Base-by-base conservation (phyloP, 2,888 invertebrate genomes). In the Eucera pruinosa region DNA sequence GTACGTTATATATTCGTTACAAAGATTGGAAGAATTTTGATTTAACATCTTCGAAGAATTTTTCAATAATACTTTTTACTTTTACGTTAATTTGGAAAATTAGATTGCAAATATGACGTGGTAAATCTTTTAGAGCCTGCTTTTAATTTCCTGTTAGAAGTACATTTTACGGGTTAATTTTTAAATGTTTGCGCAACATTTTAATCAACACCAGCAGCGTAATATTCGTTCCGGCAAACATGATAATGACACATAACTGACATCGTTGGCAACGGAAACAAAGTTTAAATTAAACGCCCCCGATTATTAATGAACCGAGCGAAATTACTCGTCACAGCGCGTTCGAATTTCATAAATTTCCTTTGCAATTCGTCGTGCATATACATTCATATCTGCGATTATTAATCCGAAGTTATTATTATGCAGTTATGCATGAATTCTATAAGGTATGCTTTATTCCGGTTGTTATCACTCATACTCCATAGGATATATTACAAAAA, bases 301-400 rank as follows among this genome's bases (percentile, higher is more conserved):
- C 41, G 41, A 18, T 43, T 58, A 43, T 58, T 58, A 58, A 58
- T 41, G 52, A 64, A 52, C 48, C 13, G 27, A 3, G 18, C 27
- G 41, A 18, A 43, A 58, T 27, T 27, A 43, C 20, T 18, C n/a
- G 50, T 43, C 18, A 43, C 43, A 43, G 1, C 41, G 23, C n/a
- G 27, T 58, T 25, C 58, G 43, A 58, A 58, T 27, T 58, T 45
- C 58, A 30, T 58, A 41, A 57, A 58, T 58, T 58, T 43, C 27
- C 13, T 20, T 45, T 18, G 27, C 27, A 18, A 43, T 18, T 27
- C 27, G 0, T 18, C 18, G 6, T 27, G 9, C 23, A 2, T 0
- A n/a, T 13, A 18, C 27, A 5, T 0, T 2, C 0, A 7, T n/a
- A 20, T 20, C 2, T 20, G 20, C 20, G 18, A 41, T 57, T 13